phyloP scores from a whole-genome alignment of 2,797 vertebrate species.

The Leptoclinus maculatus region DNA sequence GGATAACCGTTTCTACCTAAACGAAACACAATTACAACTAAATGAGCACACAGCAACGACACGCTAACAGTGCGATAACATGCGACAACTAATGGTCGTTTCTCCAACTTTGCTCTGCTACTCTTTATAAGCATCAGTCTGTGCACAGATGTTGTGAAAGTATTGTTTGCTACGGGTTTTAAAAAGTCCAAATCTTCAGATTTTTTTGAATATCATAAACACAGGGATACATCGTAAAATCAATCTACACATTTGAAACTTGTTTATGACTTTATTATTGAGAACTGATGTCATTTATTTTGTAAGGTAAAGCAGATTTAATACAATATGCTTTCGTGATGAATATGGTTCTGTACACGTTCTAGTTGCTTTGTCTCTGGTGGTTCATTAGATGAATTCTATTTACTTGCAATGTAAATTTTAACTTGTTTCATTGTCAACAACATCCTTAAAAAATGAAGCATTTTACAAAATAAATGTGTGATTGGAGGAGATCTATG shows the following conservation, averaged over 20 bases:
- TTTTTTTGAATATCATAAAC: neutral
- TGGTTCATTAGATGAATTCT: constrained; percentile 10
- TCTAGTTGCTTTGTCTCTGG: neutral
- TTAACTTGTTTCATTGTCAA: neutral
- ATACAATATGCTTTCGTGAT: neutral
- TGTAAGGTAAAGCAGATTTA: neutral
- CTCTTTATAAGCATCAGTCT: neutral
- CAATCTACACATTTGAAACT: neutral
- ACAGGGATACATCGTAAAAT: neutral
- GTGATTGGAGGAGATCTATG: neutral
- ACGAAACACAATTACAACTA: neutral
- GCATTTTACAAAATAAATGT: neutral
- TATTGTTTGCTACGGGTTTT: too few species aligned
- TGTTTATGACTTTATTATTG: neutral
- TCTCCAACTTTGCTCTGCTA: neutral
- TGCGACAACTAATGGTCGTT: neutral
- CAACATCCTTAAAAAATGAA: neutral
- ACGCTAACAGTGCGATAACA: neutral
- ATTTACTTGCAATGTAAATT: neutral
- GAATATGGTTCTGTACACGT: neutral
- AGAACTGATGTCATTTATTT: neutral
- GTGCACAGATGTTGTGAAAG: too few species aligned
- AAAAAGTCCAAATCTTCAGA: too few species aligned
- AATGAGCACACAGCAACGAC: neutral
- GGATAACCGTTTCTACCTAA: neutral